phyloP scores from a whole-genome alignment of 2,888 invertebrate species.

The Diarsia brunnea region DNA sequence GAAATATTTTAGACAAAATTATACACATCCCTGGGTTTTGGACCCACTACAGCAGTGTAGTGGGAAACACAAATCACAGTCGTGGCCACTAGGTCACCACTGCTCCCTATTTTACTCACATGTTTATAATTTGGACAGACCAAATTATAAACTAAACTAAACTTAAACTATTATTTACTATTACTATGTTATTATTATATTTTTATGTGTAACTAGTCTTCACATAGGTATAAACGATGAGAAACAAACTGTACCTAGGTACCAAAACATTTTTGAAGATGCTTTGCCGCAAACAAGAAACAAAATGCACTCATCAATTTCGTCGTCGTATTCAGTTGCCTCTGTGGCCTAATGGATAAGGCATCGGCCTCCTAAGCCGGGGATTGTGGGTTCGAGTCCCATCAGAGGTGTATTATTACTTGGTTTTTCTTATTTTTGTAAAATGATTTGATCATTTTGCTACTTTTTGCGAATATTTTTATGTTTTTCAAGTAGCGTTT shows the following conservation, averaged over 20 bases:
- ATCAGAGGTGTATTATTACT: neutral
- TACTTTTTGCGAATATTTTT: neutral
- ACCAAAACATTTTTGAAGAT: neutral
- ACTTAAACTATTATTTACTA: too few relatives aligned
- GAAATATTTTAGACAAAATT: neutral
- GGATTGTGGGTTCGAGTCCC: conserved; percentile 94
- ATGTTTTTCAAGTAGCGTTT: neutral
- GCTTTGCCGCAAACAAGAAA: neutral
- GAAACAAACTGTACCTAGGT: neutral
- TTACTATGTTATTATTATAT: too few relatives aligned
- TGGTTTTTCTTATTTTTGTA: neutral
- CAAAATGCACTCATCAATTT: neutral
- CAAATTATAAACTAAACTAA: too few relatives aligned
- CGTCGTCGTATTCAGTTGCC: conserved; percentile 77
- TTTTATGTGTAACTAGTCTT: neutral
- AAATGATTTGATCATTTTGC: neutral
- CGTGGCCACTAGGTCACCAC: too few relatives aligned
- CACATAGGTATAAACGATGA: neutral
- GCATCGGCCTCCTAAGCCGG: conserved; percentile 95
- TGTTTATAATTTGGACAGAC: too few relatives aligned
- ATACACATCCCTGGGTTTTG: neutral
- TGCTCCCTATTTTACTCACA: neutral
- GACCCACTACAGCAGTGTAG: neutral
- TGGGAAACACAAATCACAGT: too few relatives aligned
- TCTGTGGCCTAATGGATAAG: conserved; percentile 95